phyloP scores from a whole-genome alignment of 2,797 vertebrate genomes.

The Fistularia tabacaria region DNA sequence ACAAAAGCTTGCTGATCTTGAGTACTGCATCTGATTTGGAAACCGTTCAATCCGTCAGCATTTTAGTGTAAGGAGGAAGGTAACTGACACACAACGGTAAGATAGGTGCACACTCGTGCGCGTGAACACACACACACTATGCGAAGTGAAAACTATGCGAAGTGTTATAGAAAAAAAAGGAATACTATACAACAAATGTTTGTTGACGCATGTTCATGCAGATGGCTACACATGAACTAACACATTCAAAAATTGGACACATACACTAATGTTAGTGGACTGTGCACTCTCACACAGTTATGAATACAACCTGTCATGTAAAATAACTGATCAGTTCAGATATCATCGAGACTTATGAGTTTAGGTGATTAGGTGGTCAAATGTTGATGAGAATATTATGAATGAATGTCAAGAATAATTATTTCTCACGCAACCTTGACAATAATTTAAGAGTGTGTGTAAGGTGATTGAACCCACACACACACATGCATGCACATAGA shows the following conservation, averaged over 20 bases:
- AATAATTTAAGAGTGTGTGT: constrained; percentile 63
- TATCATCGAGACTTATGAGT: constrained; percentile 39
- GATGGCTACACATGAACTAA: neutral
- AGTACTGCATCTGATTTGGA: constrained; percentile 65
- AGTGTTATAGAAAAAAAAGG: too few species aligned
- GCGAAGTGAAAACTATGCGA: too few species aligned
- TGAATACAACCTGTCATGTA: constrained; percentile 37
- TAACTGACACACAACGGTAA: constrained; percentile 40
- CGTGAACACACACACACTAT: constrained; percentile 2
- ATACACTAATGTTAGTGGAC: neutral
- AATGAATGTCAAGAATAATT: constrained; percentile 64
- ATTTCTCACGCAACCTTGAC: constrained; percentile 63
- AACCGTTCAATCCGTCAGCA: constrained; percentile 68
- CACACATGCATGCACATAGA: constrained; percentile 24
- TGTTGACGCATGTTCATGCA: neutral
- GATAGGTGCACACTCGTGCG: neutral
- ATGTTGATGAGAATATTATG: constrained; percentile 64
- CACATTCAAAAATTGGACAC: neutral
- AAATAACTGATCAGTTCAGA: constrained; percentile 50
- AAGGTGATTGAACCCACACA: constrained; percentile 50
- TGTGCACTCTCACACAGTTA: constrained; percentile 7
- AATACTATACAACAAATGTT: constrained; percentile 3
- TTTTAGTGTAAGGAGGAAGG: constrained; percentile 56
- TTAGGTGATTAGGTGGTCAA: constrained; percentile 59
- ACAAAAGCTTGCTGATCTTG: constrained; percentile 60